Evolutionary conservation across 2,797 vertebrate species (phyloP).

Genomic region (Notoglanidium macrostoma): DNA sequence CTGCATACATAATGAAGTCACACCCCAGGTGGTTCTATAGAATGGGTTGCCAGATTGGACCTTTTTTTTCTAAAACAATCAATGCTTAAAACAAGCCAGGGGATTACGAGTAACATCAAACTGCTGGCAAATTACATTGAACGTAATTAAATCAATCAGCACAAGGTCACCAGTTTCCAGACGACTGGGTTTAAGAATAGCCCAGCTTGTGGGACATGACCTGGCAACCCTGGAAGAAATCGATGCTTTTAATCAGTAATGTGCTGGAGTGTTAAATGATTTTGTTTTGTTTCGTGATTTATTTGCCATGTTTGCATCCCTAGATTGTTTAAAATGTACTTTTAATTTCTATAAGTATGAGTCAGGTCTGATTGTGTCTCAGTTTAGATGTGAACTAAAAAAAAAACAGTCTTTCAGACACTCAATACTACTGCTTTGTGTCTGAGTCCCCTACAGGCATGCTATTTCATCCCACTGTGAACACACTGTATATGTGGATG

Average conservation of each 20-base stretch:
- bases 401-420: not conserved
- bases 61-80: not conserved
- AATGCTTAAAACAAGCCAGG: not conserved
- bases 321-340: not conserved
- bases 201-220: not conserved
- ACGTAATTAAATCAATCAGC: slow-evolving; percentile 8
- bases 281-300: not conserved
- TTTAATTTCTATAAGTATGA: not conserved
- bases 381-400: not conserved
- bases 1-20: not conserved
- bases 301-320: not conserved
- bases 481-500: not conserved
- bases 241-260: not conserved
- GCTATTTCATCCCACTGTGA: not conserved
- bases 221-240: not conserved
- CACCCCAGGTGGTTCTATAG: not conserved
- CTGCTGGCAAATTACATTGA: not conserved
- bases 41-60: slow-evolving; percentile 12
- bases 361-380: too few relatives aligned
- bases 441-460: not conserved
- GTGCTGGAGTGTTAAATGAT: slow-evolving; percentile 1
- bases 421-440: not conserved
- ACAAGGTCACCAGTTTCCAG: not conserved
- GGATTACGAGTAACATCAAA: not conserved
- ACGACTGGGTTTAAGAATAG: not conserved